phyloP scores from a whole-genome alignment of 35 echinoderm and acorn worm species.

The Lytechinus variegatus region DNA sequence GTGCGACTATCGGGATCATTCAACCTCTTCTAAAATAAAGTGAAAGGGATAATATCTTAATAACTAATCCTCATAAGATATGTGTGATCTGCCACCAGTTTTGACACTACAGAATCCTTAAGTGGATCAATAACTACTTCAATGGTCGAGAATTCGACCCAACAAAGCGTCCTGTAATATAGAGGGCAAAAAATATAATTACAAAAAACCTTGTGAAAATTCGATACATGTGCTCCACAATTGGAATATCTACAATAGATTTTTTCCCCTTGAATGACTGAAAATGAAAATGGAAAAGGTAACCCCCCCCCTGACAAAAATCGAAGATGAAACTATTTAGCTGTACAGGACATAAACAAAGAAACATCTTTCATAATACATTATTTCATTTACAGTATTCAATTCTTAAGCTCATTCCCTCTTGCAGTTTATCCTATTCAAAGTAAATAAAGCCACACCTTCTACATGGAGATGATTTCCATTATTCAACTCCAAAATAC shows the following conservation, averaged over 20 bases:
- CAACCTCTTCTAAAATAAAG: too few species aligned
- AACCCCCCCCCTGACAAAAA: neutral
- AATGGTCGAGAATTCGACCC: neutral
- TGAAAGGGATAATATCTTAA: too few species aligned
- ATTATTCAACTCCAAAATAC: constrained; percentile 6
- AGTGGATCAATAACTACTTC: neutral
- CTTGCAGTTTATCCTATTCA: neutral
- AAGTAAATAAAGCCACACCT: neutral
- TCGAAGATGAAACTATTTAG: neutral
- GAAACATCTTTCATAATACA: neutral
- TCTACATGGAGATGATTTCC: neutral
- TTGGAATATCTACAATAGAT: neutral
- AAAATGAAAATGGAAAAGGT: neutral
- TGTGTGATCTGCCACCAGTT: too few species aligned
- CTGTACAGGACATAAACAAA: neutral
- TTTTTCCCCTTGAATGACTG: neutral
- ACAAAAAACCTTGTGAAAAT: neutral
- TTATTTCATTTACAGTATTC: neutral
- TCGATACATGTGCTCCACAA: neutral
- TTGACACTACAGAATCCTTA: neutral
- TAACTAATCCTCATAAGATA: too few species aligned
- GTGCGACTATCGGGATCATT: too few species aligned
- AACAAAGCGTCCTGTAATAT: neutral
- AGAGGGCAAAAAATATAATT: too few species aligned
- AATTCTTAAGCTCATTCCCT: neutral